Conservation (phyloP, 1,140 invertebrate species). For the Psilanteris sp. region DNA sequence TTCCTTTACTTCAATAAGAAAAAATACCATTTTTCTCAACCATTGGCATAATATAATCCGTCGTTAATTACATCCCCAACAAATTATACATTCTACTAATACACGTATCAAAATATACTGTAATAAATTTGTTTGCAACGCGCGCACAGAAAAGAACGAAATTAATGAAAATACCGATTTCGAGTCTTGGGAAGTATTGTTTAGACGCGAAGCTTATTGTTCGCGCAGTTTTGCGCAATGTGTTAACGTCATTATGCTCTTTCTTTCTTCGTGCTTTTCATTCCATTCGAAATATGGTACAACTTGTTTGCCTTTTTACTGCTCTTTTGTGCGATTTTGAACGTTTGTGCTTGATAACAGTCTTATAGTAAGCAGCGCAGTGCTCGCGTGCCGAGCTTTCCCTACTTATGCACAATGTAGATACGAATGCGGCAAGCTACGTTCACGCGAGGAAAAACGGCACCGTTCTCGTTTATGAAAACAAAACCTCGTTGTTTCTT, state of each 20-base stretch:
- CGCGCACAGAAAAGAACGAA: too few species aligned
- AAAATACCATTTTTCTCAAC: too few species aligned
- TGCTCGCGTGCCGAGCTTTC: conserved; percentile 46
- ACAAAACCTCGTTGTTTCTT: conserved; percentile 52
- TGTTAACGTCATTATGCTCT: conserved; percentile 34
- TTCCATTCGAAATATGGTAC: conserved; percentile 32
- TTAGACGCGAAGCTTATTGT: conserved; percentile 16
- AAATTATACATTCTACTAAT: too few species aligned
- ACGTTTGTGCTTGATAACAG: conserved; percentile 50
- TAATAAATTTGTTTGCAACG: too few species aligned
- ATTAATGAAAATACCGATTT: background rate
- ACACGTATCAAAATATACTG: too few species aligned
- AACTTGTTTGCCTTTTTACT: conserved; percentile 47
- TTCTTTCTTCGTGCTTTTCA: conserved; percentile 26
- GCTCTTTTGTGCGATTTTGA: conserved; percentile 46
- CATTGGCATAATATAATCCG: too few species aligned
- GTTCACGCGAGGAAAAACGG: conserved; percentile 55
- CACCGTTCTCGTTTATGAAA: conserved; percentile 53
- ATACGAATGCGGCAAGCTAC: conserved; percentile 51
- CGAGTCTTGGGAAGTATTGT: conserved; percentile 1
- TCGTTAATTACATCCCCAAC: too few species aligned
- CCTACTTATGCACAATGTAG: conserved; percentile 47
- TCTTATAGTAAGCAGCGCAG: conserved; percentile 13
- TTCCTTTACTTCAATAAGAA: too few species aligned
- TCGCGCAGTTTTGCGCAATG: conserved; percentile 4